These are phyloP conservation scores for Sebastes baramenuke DNA, from an alignment of 2,797 vertebrate genomes.

Conservation along the genomic window DNA sequence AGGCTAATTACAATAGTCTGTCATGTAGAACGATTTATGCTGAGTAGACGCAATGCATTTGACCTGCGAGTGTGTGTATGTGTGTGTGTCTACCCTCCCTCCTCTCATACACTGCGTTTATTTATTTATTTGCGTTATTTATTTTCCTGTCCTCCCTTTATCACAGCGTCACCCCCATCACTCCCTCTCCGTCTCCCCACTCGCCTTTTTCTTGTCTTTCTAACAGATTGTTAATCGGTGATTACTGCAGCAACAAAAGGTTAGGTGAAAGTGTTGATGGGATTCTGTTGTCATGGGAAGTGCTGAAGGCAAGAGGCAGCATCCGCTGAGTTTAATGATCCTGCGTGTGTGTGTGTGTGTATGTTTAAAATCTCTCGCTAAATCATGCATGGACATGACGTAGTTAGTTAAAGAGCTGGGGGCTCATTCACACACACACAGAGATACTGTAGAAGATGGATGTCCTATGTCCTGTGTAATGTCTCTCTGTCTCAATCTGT, in stretches of 20 bases:
- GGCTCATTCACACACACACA: not conserved
- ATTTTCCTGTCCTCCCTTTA: slow-evolving; percentile 26
- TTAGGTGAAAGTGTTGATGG: slow-evolving; percentile 69
- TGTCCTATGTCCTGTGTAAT: slow-evolving; percentile 53
- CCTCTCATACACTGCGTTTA: slow-evolving; percentile 9
- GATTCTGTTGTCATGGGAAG: slow-evolving; percentile 71
- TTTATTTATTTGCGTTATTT: slow-evolving; percentile 33
- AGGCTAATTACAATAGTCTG: slow-evolving; percentile 62
- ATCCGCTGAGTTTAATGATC: slow-evolving; percentile 63
- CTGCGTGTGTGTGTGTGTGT: slow-evolving; percentile 36
- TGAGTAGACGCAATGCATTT: slow-evolving; percentile 48
- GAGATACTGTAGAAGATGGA: slow-evolving; percentile 53
- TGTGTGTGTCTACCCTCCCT: not conserved
- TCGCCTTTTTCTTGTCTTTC: slow-evolving; percentile 53
- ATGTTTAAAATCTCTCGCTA: slow-evolving; percentile 50
- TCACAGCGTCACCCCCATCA: slow-evolving; percentile 15
- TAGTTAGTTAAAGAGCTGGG: slow-evolving; percentile 52
- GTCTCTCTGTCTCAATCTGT: slow-evolving; percentile 59
- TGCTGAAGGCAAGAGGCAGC: slow-evolving; percentile 62
- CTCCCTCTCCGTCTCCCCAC: slow-evolving; percentile 4
- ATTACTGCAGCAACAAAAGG: slow-evolving; percentile 73
- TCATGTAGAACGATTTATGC: slow-evolving; percentile 61
- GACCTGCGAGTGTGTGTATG: slow-evolving; percentile 37
- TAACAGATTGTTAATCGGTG: slow-evolving; percentile 71
- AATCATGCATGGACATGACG: slow-evolving; percentile 67